These are phyloP conservation scores for Drosophila insularis DNA, from an alignment of 1,140 invertebrate species.

Conservation along the genomic window DNA sequence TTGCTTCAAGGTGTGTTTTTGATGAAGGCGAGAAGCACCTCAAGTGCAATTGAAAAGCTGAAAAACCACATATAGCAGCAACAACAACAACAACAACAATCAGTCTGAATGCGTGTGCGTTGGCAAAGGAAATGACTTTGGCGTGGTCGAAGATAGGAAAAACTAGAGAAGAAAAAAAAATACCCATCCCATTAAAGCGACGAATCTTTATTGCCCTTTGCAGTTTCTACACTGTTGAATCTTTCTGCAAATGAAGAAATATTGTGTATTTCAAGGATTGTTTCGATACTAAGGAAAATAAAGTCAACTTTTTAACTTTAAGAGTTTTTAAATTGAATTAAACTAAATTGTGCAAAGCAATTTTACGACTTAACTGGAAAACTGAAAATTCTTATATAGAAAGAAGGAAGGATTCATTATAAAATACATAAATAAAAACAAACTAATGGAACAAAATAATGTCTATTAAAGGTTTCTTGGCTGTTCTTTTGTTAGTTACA, in stretches of 20 bases:
- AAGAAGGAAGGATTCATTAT: too few relatives aligned
- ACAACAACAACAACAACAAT: neutral
- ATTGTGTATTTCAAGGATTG: too few relatives aligned
- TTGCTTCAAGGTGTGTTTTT: conserved; percentile 48
- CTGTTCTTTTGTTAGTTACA: neutral
- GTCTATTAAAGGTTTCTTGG: too few relatives aligned
- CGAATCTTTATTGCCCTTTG: conserved; percentile 10
- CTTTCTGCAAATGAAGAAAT: too few relatives aligned
- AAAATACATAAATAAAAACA: too few relatives aligned
- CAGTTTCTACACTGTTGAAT: neutral
- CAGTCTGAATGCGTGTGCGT: conserved; percentile 46
- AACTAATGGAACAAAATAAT: too few relatives aligned
- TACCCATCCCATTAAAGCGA: conserved; percentile 14
- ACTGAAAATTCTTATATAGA: too few relatives aligned
- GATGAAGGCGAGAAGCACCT: conserved; percentile 53
- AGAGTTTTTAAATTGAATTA: too few relatives aligned
- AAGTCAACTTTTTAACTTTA: too few relatives aligned
- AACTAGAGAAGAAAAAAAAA: conserved; percentile 9
- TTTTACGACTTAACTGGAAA: too few relatives aligned
- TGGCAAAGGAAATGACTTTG: conserved; percentile 71
- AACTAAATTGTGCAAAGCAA: too few relatives aligned
- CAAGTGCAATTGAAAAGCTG: conserved; percentile 69
- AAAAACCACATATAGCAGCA: conserved; percentile 36
- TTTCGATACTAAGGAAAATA: too few relatives aligned
- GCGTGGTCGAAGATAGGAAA: conserved; percentile 41